A percentile compares a stretch with the other conserved stretches of the same genome.
phyloP scores from a whole-genome alignment of 2,797 vertebrate genomes.

The Malurus splendens region DNA sequence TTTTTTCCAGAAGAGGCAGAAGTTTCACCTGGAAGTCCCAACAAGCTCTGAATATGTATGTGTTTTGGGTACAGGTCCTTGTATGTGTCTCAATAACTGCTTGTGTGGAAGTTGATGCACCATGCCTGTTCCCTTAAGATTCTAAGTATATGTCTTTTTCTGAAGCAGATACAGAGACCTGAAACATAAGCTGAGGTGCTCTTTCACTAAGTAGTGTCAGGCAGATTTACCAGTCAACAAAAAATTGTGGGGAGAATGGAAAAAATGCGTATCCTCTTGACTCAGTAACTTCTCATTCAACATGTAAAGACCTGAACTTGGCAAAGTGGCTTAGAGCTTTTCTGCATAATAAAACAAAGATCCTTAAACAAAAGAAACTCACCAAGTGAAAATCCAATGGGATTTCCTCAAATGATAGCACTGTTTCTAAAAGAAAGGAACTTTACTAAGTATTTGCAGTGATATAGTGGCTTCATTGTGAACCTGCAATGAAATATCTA shows the following conservation, averaged over 20 bases:
- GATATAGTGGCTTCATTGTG: neutral
- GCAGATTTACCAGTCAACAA: neutral
- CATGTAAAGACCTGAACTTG: constrained; percentile 6
- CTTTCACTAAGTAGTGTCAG: neutral
- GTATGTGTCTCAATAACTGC: neutral
- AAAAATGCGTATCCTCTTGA: neutral
- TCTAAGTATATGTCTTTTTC: neutral
- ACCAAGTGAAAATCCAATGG: neutral
- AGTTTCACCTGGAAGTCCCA: neutral
- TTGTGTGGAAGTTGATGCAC: neutral
- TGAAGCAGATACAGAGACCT: neutral
- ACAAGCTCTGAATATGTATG: neutral
- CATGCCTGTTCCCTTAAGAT: neutral
- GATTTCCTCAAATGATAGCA: neutral
- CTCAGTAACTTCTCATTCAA: neutral
- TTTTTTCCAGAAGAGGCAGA: neutral
- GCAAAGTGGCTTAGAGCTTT: neutral
- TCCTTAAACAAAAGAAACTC: neutral
- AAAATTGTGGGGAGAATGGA: neutral
- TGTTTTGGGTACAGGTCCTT: neutral
- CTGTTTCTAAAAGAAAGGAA: neutral
- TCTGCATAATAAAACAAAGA: neutral
- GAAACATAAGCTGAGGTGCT: neutral
- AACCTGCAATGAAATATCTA: neutral
- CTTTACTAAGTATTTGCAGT: neutral